phyloP scores from a whole-genome alignment of 2,888 invertebrate species.

The Dryobotodes eremita region DNA sequence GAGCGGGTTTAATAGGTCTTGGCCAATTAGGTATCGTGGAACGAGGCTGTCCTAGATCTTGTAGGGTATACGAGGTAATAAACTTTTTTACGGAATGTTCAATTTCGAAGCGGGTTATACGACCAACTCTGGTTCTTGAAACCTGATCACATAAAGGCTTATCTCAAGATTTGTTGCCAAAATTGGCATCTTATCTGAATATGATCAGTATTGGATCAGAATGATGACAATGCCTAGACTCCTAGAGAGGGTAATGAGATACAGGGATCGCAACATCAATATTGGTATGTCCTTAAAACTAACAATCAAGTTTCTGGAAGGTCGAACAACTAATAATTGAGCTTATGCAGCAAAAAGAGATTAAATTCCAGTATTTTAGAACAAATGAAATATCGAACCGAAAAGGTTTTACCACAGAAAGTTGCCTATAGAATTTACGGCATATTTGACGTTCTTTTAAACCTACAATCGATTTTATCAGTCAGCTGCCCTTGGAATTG shows the following conservation, averaged over 20 bases:
- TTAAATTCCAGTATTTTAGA: neutral
- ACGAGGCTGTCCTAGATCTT: constrained; percentile 29
- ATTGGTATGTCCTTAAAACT: neutral
- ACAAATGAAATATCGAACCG: neutral
- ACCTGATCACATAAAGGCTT: neutral
- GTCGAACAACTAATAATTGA: neutral
- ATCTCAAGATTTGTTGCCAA: neutral
- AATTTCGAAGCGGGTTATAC: neutral
- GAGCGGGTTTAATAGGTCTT: constrained; percentile 30
- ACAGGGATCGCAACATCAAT: neutral
- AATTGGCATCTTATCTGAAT: neutral
- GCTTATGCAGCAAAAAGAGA: neutral
- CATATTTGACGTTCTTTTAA: neutral
- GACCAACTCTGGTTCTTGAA: neutral
- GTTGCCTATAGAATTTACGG: neutral
- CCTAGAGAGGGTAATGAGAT: neutral
- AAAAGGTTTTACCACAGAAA: neutral
- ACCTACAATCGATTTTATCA: constrained; percentile 4
- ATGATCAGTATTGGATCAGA: neutral
- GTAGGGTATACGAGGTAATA: constrained; percentile 16
- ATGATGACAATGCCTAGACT: neutral
- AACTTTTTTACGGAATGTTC: constrained; percentile 19
- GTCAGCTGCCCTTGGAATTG: constrained; percentile 9
- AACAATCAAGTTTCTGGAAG: neutral
- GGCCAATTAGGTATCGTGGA: constrained; percentile 35